These are phyloP conservation scores for Chymomyza procnemis DNA, from an alignment of 2,888 invertebrate species.

Conservation along the genomic window DNA sequence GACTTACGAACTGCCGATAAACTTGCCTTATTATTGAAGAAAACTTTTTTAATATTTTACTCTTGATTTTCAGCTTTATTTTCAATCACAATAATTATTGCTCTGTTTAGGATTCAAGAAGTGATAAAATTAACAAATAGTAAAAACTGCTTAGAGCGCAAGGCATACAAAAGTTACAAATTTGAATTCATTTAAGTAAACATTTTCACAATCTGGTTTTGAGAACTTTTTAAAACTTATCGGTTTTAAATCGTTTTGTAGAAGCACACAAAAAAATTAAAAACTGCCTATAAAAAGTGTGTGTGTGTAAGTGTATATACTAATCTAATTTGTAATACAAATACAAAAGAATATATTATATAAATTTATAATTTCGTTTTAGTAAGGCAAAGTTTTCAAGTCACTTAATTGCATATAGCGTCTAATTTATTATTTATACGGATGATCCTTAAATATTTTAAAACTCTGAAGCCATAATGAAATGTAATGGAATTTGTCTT, in stretches of 20 bases:
- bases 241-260: constrained; percentile 7
- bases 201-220: constrained; percentile 10
- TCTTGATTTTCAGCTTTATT: constrained; percentile 1
- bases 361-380: constrained; percentile 35
- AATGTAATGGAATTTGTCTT: constrained; percentile 44
- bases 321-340: not conserved
- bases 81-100: constrained; percentile 64
- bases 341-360: constrained; percentile 11
- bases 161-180: constrained; percentile 37
- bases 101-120: constrained; percentile 48
- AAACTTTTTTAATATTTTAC: not conserved
- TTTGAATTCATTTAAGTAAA: constrained; percentile 30
- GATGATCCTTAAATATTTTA: constrained; percentile 21
- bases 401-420: constrained; percentile 59
- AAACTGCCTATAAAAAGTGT: constrained; percentile 43
- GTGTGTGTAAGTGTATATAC: constrained; percentile 14
- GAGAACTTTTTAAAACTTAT: not conserved
- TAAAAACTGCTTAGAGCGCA: not conserved
- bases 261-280: constrained; percentile 37
- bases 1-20: too few species aligned
- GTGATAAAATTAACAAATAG: constrained; percentile 33
- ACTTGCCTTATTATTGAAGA: too few species aligned
- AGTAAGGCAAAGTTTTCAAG: constrained; percentile 57
- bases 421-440: constrained; percentile 36
- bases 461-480: constrained; percentile 38